phyloP scores from a whole-genome alignment of 2,797 vertebrate genomes.

The Nannoperca australis region DNA sequence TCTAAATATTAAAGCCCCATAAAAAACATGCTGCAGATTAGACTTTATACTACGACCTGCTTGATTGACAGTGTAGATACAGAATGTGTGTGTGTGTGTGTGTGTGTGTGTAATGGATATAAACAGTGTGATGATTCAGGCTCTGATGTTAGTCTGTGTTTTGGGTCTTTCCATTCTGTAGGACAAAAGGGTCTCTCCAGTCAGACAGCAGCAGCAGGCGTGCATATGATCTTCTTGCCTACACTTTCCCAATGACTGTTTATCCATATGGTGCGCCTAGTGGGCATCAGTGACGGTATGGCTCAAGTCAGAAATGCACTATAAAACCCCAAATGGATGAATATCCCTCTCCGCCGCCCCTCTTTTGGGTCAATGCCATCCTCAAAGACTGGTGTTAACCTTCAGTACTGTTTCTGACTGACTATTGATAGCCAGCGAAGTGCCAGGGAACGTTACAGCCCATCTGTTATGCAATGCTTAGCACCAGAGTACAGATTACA shows the following conservation, averaged over 20 bases:
- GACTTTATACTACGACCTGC: conserved; percentile 21
- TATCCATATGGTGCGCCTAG: conserved; percentile 60
- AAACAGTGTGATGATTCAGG: no score
- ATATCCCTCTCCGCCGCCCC: conserved; percentile 48
- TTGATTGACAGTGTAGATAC: not conserved
- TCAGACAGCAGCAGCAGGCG: conserved; percentile 43
- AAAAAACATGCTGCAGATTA: conserved; percentile 53
- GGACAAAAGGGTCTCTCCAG: conserved; percentile 20
- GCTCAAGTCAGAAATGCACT: conserved; percentile 55
- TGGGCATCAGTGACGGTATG: conserved; percentile 29
- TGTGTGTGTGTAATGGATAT: conserved; percentile 2
- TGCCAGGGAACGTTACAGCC: conserved; percentile 73
- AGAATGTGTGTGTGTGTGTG: not conserved
- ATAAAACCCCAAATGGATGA: conserved; percentile 64
- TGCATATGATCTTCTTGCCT: conserved; percentile 30
- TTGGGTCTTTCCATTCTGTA: conserved; percentile 12
- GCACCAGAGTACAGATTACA: conserved; percentile 70
- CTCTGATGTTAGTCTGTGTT: not conserved
- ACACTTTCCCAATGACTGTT: conserved; percentile 35
- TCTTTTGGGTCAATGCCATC: conserved; percentile 65
- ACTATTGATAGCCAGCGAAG: conserved; percentile 69
- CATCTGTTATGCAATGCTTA: conserved; percentile 75
- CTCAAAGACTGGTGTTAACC: conserved; percentile 75
- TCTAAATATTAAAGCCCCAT: conserved; percentile 36
- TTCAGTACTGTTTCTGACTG: conserved; percentile 72